Percentiles rank a stretch among this genome's conserved stretches.
Conservation (phyloP, 2,113 vertebrate genomes). For the Caranx melampygus region DNA sequence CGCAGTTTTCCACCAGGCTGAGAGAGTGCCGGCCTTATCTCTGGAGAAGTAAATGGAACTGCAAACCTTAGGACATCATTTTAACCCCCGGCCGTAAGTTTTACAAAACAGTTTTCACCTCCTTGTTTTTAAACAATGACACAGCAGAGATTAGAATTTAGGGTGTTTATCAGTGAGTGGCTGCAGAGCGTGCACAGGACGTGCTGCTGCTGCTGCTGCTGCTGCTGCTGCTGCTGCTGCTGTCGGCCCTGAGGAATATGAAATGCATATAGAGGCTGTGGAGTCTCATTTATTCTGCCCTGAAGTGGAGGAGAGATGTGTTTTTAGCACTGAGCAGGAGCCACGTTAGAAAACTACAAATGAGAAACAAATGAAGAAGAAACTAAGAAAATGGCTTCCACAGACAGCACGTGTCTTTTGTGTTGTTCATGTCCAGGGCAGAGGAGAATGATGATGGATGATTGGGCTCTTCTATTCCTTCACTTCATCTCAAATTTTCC, state of each 20-base stretch:
- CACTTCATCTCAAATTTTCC: too few species aligned
- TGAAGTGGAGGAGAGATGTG: background rate
- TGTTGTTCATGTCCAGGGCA: too few species aligned
- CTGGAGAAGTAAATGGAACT: conserved; percentile 35
- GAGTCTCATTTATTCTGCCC: too few species aligned
- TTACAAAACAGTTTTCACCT: conserved; percentile 15
- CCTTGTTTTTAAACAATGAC: conserved; percentile 19
- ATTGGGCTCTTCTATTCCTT: too few species aligned
- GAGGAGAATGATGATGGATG: too few species aligned
- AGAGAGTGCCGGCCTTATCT: conserved; percentile 41
- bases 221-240: background rate
- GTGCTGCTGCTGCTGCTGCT: background rate
- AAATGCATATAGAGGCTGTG: background rate
- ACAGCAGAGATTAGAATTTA: background rate
- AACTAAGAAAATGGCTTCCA: background rate
- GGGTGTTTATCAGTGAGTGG: conserved; percentile 16
- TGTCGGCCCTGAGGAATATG: background rate
- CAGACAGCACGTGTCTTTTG: background rate
- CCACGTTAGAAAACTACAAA: background rate
- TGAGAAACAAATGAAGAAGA: background rate
- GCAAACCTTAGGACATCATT: conserved; percentile 32
- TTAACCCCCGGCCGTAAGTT: conserved; percentile 11
- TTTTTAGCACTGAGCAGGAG: background rate
- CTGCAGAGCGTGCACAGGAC: background rate
- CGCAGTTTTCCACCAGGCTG: background rate